Conservation (phyloP, 2,888 invertebrate species). For the Griposia aprilina region DNA sequence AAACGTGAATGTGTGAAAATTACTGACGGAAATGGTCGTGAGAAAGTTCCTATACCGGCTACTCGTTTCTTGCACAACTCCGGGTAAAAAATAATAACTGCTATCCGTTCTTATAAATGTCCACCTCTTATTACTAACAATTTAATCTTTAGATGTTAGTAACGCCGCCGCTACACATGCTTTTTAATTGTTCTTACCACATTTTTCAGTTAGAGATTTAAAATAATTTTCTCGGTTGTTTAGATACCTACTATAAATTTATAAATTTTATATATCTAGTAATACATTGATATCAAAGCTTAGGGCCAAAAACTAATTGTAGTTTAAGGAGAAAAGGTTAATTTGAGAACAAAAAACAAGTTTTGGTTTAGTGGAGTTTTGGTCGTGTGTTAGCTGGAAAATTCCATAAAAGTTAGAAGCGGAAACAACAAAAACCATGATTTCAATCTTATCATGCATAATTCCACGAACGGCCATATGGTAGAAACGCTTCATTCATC, state of each 20-base stretch:
- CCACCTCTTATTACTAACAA: conserved; percentile 66
- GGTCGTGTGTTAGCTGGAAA: conserved; percentile 19
- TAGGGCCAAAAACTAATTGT: no score
- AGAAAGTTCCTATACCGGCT: conserved; percentile 51
- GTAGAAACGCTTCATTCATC: conserved; percentile 73
- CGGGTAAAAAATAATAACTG: conserved; percentile 68
- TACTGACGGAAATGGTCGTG: conserved; percentile 58
- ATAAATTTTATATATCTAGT: no score
- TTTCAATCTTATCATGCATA: conserved; percentile 53
- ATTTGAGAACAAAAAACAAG: neutral
- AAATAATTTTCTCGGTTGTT: no score
- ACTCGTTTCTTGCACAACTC: conserved; percentile 44
- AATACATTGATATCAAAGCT: no score
- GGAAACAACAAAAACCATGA: conserved; percentile 36
- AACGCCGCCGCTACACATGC: conserved; percentile 37
- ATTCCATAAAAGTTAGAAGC: conserved; percentile 33
- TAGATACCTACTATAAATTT: no score
- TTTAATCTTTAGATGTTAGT: conserved; percentile 57
- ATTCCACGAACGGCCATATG: conserved; percentile 52
- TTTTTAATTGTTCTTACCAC: conserved; percentile 44
- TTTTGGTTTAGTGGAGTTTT: neutral
- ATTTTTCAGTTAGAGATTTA: neutral
- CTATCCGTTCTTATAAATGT: conserved; percentile 67
- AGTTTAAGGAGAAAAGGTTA: no score
- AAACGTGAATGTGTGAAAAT: conserved; percentile 31